Evolutionary conservation across 2,888 invertebrate genomes (phyloP).

Genomic region (Dyspetes luteomarginatus): DNA sequence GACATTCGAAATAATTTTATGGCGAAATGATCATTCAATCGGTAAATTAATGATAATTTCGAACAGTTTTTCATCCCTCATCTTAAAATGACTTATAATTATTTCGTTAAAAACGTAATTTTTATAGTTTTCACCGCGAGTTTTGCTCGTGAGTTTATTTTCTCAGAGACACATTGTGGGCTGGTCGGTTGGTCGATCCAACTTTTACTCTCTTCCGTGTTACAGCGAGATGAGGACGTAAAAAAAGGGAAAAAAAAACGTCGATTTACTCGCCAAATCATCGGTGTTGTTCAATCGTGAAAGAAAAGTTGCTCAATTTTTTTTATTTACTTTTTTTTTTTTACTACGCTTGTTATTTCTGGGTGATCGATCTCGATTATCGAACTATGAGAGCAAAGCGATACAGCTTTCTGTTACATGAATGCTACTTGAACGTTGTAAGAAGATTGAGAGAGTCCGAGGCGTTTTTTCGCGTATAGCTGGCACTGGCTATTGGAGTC

Average conservation of each 20-base stretch:
- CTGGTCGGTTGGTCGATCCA: constrained; percentile 10
- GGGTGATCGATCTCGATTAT: constrained; percentile 53
- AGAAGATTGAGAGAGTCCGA: constrained; percentile 58
- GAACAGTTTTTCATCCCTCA: too few relatives aligned
- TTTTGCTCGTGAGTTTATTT: too few relatives aligned
- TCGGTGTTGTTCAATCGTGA: constrained; percentile 41
- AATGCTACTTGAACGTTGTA: constrained; percentile 36
- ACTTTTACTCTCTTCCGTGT: constrained; percentile 40
- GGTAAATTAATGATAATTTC: too few relatives aligned
- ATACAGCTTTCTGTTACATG: constrained; percentile 42
- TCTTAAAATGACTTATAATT: too few relatives aligned
- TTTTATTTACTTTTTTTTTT: constrained; percentile 19
- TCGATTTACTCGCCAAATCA: constrained; percentile 37
- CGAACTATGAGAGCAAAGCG: constrained; percentile 39
- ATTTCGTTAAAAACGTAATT: too few relatives aligned
- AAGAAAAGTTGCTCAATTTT: constrained; percentile 37
- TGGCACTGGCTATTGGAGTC: constrained; percentile 8
- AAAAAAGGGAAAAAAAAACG: constrained; percentile 18
- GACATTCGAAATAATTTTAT: too few relatives aligned
- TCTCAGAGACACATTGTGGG: not conserved
- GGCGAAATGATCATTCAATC: too few relatives aligned
- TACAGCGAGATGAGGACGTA: constrained; percentile 4
- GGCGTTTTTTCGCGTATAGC: constrained; percentile 35
- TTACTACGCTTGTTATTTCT: constrained; percentile 49
- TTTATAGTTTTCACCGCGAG: too few relatives aligned